Evolutionary conservation across 1,140 invertebrate species (phyloP), one percentile per base, ranked within the genome.

Genomic region (Polypedilum pembai): DNA sequence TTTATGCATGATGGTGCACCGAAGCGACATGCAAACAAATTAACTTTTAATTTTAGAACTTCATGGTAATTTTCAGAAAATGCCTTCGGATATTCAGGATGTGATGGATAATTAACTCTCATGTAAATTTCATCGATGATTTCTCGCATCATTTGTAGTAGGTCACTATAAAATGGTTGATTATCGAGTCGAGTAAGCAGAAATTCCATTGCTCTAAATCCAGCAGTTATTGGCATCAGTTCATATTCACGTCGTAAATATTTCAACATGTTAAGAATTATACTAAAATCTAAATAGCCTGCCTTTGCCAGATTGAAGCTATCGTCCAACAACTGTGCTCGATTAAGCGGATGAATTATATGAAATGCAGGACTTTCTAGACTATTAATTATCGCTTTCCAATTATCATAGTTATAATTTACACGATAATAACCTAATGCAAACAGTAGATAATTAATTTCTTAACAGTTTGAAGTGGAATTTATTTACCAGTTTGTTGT

Each of bases 261-360:
- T 76, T 84, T 85, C 7, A 86, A 85, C 0, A 87, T 84, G 33
- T 79, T 75, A 0, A 86, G 76, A 15, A 81, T 76, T 5, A 82
- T 65, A 1, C 78, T 75, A 8, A 84, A 81, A 0, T 77, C 69
- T 2, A 84, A 73, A 15, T 83, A 77, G 8, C 79, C 79, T 24
- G 82, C 81, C 74, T 83, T 80, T n/a, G 83, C 83, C 33, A 85
- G 75, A 76, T 83, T 82, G 1, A 84, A 78, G 66, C 85, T 78
- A 76, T 88, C 86, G 73, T 87, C 85, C 20, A 88, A 80, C 74
- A 91, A 84, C 41, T 87, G 86, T 0, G 87, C 88, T 40, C 90
- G 84, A 80, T 89, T 90, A 0, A 86, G 77, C 7, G 80, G 81
- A 76, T 87, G 85, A 76, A 90, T 89, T 2, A 73, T 12, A 15